These are phyloP conservation scores for Tachina fera DNA, from an alignment of 2,888 invertebrate species.

Conservation along the genomic window DNA sequence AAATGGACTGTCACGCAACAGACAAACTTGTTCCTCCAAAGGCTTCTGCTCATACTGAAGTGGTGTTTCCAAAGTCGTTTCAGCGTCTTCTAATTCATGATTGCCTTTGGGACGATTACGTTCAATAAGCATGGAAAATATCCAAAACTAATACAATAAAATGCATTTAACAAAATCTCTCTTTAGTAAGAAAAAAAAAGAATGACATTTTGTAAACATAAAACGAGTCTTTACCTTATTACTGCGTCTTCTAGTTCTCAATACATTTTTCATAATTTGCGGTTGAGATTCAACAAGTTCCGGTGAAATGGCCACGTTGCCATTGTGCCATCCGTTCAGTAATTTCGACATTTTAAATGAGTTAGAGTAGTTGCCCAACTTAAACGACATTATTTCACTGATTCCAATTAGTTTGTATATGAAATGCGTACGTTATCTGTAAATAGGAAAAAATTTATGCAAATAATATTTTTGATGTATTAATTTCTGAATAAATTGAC, in stretches of 20 bases:
- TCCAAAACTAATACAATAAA: constrained; percentile 77
- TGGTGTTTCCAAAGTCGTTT: constrained; percentile 79
- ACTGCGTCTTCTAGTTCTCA: constrained; percentile 75
- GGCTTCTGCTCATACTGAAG: constrained; percentile 77
- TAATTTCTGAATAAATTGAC: constrained; percentile 45
- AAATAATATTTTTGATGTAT: neutral
- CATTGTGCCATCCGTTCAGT: constrained; percentile 73
- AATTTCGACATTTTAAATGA: constrained; percentile 78
- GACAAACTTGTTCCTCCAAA: constrained; percentile 85
- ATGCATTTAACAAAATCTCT: neutral
- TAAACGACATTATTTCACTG: constrained; percentile 41
- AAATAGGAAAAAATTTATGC: constrained; percentile 12
- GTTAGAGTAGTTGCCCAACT: constrained; percentile 22
- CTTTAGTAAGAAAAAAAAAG: too few relatives aligned
- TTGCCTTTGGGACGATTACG: constrained; percentile 78
- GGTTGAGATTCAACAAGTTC: constrained; percentile 79
- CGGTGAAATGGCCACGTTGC: constrained; percentile 74
- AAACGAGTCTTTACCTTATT: constrained; percentile 75
- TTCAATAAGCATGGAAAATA: constrained; percentile 82
- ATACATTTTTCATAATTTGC: constrained; percentile 74
- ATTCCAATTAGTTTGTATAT: neutral
- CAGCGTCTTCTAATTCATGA: constrained; percentile 78
- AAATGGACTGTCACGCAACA: constrained; percentile 87
- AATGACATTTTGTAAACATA: neutral
- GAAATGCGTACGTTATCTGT: constrained; percentile 39